phyloP scores from a whole-genome alignment of 2,113 vertebrate species.

The Rhea americana region DNA sequence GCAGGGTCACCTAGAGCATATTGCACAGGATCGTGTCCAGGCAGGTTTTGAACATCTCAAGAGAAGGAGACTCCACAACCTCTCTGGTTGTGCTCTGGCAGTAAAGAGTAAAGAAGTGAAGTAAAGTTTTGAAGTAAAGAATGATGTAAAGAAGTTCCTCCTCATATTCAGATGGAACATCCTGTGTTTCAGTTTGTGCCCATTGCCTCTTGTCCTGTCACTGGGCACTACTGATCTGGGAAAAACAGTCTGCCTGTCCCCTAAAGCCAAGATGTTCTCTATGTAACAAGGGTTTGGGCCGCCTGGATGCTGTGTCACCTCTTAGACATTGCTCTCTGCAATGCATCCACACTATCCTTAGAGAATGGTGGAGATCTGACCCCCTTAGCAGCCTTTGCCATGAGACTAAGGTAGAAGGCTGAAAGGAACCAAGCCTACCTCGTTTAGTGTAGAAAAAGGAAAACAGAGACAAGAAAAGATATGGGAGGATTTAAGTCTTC shows the following conservation, averaged over 20 bases:
- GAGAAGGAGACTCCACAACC: no score
- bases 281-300: background rate
- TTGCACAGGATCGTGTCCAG: no score
- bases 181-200: no score
- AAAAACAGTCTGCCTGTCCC: background rate
- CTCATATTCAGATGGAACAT: no score
- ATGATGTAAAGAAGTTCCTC: no score
- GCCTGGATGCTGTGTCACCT: background rate
- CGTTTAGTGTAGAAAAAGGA: background rate
- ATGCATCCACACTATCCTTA: background rate
- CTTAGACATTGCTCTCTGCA: background rate
- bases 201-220: no score
- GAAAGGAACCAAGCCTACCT: background rate
- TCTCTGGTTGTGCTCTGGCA: no score
- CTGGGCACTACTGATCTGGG: no score
- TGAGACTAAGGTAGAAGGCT: background rate
- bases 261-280: background rate
- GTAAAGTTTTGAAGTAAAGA: no score
- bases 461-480: background rate
- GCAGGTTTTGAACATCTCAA: no score
- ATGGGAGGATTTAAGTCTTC: background rate
- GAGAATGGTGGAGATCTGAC: background rate
- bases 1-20: no score
- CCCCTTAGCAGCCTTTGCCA: background rate
- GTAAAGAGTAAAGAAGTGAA: no score